Percentiles rank a stretch among this genome's conserved stretches.
Conservation (phyloP, 2,113 vertebrate genomes). For the Cynocephalus volans region DNA sequence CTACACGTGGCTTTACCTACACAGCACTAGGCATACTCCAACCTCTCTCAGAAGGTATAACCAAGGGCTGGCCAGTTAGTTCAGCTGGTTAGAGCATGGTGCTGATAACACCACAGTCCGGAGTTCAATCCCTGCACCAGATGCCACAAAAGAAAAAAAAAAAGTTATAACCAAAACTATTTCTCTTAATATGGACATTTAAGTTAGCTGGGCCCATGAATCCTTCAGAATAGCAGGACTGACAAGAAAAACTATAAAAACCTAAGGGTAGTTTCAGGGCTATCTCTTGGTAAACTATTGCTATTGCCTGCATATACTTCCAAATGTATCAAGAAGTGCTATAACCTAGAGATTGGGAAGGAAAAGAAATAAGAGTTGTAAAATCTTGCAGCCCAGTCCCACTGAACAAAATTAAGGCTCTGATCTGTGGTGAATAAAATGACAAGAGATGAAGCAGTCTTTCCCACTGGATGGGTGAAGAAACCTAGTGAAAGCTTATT, state of each 20-base stretch:
- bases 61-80: neutral
- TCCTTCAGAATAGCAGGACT: neutral
- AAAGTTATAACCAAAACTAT: neutral
- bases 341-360: neutral
- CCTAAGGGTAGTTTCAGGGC: neutral
- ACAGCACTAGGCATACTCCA: neutral
- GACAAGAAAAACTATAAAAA: constrained; percentile 42
- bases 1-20: neutral
- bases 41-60: neutral
- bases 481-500: constrained; percentile 7
- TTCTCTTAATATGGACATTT: neutral
- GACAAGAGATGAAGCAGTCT: neutral
- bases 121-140: no score
- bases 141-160: no score
- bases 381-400: neutral
- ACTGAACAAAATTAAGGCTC: neutral
- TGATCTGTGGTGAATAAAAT: neutral
- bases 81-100: no score
- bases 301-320: neutral
- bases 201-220: neutral
- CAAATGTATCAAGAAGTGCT: neutral
- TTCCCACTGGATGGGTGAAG: neutral
- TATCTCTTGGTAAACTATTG: neutral
- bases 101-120: no score
- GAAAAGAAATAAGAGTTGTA: neutral